phyloP scores from a whole-genome alignment of 2,888 invertebrate genomes.

The Sericinus montela region DNA sequence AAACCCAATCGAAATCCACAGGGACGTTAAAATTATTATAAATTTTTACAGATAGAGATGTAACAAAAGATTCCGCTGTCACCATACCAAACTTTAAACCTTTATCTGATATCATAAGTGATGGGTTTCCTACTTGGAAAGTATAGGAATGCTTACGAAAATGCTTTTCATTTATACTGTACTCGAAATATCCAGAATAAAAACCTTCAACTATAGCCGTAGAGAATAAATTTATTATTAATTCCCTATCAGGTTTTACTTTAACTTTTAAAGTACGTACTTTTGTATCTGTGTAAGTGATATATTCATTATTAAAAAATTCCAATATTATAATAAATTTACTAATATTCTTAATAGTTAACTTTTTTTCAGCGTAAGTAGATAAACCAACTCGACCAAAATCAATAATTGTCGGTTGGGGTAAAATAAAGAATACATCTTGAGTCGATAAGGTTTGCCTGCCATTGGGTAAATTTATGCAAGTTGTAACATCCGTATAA shows the following conservation, averaged over 20 bases:
- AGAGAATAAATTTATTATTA: conserved; percentile 42
- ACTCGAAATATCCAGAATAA: conserved; percentile 46
- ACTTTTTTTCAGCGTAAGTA: conserved; percentile 45
- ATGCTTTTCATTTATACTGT: conserved; percentile 51
- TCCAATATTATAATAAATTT: conserved; percentile 42
- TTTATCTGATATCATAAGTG: conserved; percentile 48
- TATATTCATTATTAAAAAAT: conserved; percentile 38
- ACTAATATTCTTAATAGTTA: conserved; percentile 54
- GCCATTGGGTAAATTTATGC: conserved; percentile 23
- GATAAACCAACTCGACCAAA: conserved; percentile 55
- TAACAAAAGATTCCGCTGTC: conserved; percentile 55
- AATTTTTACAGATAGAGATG: conserved; percentile 57
- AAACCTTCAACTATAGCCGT: conserved; percentile 43
- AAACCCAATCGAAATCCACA: conserved; percentile 52
- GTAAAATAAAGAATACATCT: conserved; percentile 46
- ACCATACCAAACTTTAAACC: conserved; percentile 69
- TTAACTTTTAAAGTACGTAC: conserved; percentile 33
- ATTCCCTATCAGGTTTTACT: conserved; percentile 39
- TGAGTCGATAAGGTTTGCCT: conserved; percentile 33
- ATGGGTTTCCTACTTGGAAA: conserved; percentile 48
- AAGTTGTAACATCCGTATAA: conserved; percentile 25
- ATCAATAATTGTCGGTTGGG: conserved; percentile 46
- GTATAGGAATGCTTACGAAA: conserved; percentile 48
- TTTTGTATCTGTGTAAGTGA: conserved; percentile 49
- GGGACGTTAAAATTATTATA: conserved; percentile 55